Evolutionary conservation across 2,113 vertebrate genomes (phyloP).

Genomic region (Trogon surrucura): DNA sequence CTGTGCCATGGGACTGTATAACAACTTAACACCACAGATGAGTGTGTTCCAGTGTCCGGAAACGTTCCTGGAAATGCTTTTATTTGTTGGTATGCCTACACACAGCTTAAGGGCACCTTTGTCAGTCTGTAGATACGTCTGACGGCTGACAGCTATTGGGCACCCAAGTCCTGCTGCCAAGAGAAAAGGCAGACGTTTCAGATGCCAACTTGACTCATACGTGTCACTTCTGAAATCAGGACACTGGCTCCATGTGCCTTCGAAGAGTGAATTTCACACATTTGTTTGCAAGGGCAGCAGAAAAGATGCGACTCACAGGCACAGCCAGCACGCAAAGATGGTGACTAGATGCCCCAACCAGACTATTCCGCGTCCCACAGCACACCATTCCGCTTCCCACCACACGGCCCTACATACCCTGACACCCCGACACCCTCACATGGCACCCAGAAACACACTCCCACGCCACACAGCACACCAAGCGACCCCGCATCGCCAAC

Average conservation of each 20-base stretch:
- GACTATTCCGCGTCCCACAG: fast-evolving
- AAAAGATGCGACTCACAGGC: fast-evolving
- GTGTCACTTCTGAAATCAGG: not conserved
- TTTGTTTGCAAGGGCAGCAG: not conserved
- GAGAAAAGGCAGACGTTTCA: not conserved
- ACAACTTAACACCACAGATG: not conserved
- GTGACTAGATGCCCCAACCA: not conserved
- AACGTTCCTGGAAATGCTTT: not conserved
- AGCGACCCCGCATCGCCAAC: not conserved
- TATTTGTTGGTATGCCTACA: not conserved
- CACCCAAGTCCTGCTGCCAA: not conserved
- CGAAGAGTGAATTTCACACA: not conserved
- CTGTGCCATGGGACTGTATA: not conserved
- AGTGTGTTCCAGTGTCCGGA: not conserved
- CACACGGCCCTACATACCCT: fast-evolving
- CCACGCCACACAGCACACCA: not conserved
- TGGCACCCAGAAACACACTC: fast-evolving
- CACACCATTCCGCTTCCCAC: too few species aligned
- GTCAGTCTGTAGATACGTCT: not conserved
- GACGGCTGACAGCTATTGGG: not conserved
- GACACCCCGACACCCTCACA: too few species aligned
- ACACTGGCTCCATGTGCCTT: not conserved
- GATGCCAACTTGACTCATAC: not conserved
- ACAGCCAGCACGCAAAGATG: fast-evolving
- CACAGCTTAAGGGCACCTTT: not conserved